These are phyloP conservation scores for Geotrypetes seraphini DNA, from an alignment of 2,797 vertebrate genomes.

Conservation along the genomic window DNA sequence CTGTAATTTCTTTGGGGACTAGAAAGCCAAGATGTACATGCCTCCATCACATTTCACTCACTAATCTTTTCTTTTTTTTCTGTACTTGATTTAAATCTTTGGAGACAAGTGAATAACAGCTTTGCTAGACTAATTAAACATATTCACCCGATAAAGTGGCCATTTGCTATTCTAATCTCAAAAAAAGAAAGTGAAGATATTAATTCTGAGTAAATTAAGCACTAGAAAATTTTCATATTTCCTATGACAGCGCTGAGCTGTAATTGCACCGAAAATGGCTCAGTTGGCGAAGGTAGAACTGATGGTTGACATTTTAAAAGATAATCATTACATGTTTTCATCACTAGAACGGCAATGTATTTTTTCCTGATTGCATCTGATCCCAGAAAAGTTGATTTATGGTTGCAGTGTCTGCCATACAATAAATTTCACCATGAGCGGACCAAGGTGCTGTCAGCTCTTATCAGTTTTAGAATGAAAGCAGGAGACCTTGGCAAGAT, in stretches of 20 bases:
- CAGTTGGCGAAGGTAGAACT: slow-evolving; percentile 2
- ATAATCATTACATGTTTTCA: neutral
- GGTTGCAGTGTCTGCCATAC: slow-evolving; percentile 6
- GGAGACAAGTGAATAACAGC: slow-evolving; percentile 3
- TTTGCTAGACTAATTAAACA: slow-evolving; percentile 6
- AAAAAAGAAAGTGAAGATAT: slow-evolving; percentile 4
- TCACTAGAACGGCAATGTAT: neutral
- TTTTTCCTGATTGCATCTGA: slow-evolving; percentile 16
- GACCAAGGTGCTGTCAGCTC: slow-evolving; percentile 25
- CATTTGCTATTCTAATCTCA: slow-evolving; percentile 1
- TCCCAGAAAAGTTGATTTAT: slow-evolving; percentile 1
- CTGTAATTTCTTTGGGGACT: neutral
- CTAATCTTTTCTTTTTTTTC: neutral
- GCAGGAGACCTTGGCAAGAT: slow-evolving; percentile 25
- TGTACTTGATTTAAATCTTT: slow-evolving; percentile 4
- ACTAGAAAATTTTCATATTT: neutral
- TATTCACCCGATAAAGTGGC: neutral
- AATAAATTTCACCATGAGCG: slow-evolving; percentile 24
- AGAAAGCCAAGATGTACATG: slow-evolving; percentile 1
- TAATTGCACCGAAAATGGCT: slow-evolving; percentile 7
- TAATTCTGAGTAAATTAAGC: slow-evolving; percentile 7
- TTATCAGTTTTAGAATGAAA: slow-evolving; percentile 19
- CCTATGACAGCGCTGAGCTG: slow-evolving; percentile 8
- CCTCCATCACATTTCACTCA: neutral
- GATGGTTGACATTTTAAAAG: slow-evolving; percentile 16